A percentile compares a stretch with the other conserved stretches of the same genome.
These are phyloP conservation scores for Coracias cyanogaster DNA, from an alignment of 2,797 vertebrate species.

Conservation along the genomic window DNA sequence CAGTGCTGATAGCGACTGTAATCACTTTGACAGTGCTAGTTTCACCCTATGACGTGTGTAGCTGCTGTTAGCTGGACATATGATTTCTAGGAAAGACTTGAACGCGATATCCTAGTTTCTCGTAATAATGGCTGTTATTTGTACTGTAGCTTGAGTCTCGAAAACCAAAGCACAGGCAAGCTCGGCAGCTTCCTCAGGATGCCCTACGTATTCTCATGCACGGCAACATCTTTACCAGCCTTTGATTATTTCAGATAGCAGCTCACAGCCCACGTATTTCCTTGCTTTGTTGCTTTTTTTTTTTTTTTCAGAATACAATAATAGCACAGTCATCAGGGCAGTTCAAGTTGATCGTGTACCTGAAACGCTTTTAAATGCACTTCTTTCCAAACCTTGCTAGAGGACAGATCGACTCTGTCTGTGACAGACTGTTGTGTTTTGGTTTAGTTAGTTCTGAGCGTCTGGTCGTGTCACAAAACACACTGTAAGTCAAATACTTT, in stretches of 20 bases:
- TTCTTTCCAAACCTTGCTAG: not conserved
- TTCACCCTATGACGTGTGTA: rapidly evolving
- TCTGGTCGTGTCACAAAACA: too few relatives aligned
- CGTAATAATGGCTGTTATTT: too few relatives aligned
- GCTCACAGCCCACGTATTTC: not conserved
- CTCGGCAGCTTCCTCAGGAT: too few relatives aligned
- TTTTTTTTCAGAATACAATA: not conserved
- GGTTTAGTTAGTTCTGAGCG: too few relatives aligned
- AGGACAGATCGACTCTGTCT: not conserved
- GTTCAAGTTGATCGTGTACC: not conserved
- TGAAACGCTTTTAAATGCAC: not conserved
- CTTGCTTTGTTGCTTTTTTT: not conserved
- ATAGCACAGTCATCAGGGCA: not conserved
- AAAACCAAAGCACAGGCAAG: too few relatives aligned
- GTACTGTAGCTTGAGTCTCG: too few relatives aligned
- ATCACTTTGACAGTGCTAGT: not conserved
- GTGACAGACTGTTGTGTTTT: too few relatives aligned
- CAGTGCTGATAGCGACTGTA: not conserved
- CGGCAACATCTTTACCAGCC: not conserved
- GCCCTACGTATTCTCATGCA: too few relatives aligned
- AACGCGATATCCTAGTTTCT: too few relatives aligned
- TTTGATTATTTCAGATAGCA: not conserved
- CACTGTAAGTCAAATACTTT: not conserved
- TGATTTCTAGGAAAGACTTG: too few relatives aligned
- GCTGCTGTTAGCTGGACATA: too few relatives aligned